Evolutionary conservation across 2,113 vertebrate genomes (phyloP).

Genomic region (Pardalotus punctatus): DNA sequence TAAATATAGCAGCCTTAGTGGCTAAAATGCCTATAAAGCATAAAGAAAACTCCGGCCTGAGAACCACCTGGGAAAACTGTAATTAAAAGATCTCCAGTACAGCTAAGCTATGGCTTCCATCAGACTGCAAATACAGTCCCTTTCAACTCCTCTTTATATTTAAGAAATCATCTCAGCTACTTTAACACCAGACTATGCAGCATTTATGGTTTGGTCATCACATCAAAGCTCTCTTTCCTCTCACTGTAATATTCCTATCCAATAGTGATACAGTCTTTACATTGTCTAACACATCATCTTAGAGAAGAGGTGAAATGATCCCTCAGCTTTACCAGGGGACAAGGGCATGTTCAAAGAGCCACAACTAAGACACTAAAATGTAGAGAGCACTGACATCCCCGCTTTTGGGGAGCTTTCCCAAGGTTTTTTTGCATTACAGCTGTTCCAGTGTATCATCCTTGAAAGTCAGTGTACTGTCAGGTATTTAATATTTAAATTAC

Average conservation of each 20-base stretch:
- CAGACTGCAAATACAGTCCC: not conserved
- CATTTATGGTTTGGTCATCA: not conserved
- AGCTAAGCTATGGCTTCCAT: not conserved
- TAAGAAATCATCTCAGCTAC: not conserved
- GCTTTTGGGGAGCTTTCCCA: not conserved
- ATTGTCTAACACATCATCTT: not conserved
- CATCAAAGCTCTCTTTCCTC: not conserved
- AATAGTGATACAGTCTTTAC: not conserved
- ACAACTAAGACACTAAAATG: not conserved
- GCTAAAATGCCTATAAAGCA: constrained; percentile 25
- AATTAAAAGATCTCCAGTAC: not conserved
- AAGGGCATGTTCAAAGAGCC: not conserved
- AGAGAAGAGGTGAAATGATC: not conserved
- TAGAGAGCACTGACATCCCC: not conserved
- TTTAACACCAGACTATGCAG: not conserved
- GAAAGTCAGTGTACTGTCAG: not conserved
- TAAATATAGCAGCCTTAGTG: not conserved
- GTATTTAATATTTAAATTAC: not conserved
- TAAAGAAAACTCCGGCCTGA: constrained; percentile 14
- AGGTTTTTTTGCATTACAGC: not conserved
- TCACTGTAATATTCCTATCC: not conserved
- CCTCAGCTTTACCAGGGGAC: not conserved
- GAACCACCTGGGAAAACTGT: not conserved
- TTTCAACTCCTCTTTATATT: not conserved
- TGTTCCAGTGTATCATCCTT: not conserved